These are phyloP conservation scores for Numida meleagris DNA, from an alignment of 2,113 vertebrate species.

Conservation along the genomic window DNA sequence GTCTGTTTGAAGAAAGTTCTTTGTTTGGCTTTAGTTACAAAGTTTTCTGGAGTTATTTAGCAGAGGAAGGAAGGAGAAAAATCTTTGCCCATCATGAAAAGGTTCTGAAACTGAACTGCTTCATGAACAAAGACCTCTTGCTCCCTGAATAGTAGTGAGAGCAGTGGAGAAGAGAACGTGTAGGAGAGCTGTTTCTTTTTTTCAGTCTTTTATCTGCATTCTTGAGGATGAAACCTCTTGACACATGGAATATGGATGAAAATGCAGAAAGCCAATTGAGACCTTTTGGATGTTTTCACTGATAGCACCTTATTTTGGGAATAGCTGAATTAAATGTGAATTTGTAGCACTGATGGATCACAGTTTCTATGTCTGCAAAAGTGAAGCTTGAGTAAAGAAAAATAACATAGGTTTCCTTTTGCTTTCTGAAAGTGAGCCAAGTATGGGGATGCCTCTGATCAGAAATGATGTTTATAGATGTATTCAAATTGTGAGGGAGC, in stretches of 20 bases:
- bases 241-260: background rate
- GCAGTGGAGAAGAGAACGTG: accelerated
- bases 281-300: background rate
- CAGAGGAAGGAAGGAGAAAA: background rate
- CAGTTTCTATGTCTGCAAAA: background rate
- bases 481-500: background rate
- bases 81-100: background rate
- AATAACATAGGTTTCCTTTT: background rate
- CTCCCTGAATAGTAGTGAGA: background rate
- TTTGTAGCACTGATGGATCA: background rate
- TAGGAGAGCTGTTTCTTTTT: background rate
- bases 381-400: background rate
- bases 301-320: background rate
- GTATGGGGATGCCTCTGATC: background rate
- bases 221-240: background rate
- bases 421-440: background rate
- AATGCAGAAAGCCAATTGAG: background rate
- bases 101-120: background rate
- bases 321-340: background rate
- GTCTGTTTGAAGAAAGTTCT: background rate
- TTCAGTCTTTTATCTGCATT: background rate
- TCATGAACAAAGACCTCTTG: background rate
- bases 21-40: background rate
- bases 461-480: background rate
- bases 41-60: background rate